A percentile compares a stretch with the other conserved stretches of the same genome.
These are phyloP conservation scores for Ammospiza maritima DNA, from an alignment of 2,797 vertebrate genomes.

Conservation along the genomic window DNA sequence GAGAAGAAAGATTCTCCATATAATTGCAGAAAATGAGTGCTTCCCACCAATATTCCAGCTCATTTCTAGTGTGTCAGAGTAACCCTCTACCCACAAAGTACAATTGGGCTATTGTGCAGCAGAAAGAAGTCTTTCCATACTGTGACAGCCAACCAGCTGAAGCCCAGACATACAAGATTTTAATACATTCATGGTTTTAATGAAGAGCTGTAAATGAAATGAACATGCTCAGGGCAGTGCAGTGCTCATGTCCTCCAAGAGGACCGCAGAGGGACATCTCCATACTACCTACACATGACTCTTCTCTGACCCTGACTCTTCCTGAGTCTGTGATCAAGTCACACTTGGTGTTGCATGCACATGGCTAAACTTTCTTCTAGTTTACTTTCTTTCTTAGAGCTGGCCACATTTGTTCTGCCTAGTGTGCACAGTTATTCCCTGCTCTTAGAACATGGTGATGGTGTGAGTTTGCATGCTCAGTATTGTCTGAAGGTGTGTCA, in stretches of 20 bases:
- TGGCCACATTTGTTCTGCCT: not conserved
- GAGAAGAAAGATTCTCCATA: not conserved
- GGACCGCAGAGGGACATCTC: not conserved
- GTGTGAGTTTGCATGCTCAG: not conserved
- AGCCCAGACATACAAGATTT: not conserved
- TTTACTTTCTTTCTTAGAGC: not conserved
- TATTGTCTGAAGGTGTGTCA: not conserved
- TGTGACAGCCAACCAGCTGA: not conserved
- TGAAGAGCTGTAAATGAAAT: not conserved
- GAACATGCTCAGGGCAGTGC: not conserved
- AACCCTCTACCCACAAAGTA: not conserved
- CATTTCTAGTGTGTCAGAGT: not conserved
- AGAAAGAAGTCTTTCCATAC: not conserved
- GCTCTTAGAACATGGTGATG: not conserved
- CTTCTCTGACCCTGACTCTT: not conserved
- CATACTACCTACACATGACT: not conserved
- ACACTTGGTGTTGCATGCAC: not conserved
- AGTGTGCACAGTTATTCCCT: not conserved
- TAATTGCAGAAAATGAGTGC: not conserved
- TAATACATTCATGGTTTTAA: conserved; percentile 10
- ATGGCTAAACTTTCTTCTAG: not conserved
- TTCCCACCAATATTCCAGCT: not conserved
- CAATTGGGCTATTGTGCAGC: not conserved
- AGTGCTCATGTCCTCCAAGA: not conserved
- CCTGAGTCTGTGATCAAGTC: not conserved